Evolutionary conservation across 2,888 invertebrate genomes (phyloP).

Genomic region (Platerodrilus igneus): DNA sequence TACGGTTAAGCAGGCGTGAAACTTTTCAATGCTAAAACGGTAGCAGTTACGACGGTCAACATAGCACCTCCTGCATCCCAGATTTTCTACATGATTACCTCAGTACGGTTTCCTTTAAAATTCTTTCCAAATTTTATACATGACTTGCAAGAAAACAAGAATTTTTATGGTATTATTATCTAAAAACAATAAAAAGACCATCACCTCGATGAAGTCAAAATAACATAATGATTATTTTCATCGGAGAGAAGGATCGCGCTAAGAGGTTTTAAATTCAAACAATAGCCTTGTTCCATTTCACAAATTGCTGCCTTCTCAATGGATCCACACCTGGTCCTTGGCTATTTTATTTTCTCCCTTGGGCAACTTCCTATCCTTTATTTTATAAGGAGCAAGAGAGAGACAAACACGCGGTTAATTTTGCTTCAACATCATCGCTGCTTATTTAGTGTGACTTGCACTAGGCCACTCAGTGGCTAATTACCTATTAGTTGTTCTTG

Average conservation of each 20-base stretch:
- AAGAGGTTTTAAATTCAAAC: conserved; percentile 42
- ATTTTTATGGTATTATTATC: conserved; percentile 21
- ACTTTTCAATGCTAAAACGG: too few relatives aligned
- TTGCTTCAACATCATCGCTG: conserved; percentile 18
- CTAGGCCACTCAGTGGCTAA: conserved; percentile 32
- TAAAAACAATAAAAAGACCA: conserved; percentile 19
- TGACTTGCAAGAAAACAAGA: conserved; percentile 16
- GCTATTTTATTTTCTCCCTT: conserved; percentile 16
- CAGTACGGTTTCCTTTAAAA: too few relatives aligned
- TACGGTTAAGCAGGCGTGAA: too few relatives aligned
- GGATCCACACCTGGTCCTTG: conserved; percentile 36
- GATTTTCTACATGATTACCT: too few relatives aligned
- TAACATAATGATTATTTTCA: conserved; percentile 42
- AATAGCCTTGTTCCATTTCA: conserved; percentile 44
- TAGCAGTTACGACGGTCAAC: too few relatives aligned
- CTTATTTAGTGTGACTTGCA: conserved; percentile 35
- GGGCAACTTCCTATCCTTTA: conserved; percentile 14
- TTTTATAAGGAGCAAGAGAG: conserved; percentile 4
- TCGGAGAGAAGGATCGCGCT: conserved; percentile 33
- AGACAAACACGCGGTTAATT: conserved; percentile 13
- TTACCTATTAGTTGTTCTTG: conserved; percentile 29
- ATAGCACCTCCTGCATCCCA: too few relatives aligned
- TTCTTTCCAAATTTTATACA: conserved; percentile 2
- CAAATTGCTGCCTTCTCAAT: conserved; percentile 37
- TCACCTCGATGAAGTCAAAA: conserved; percentile 31